Conservation (phyloP, 2,888 invertebrate species). For the Chalcis sispes region DNA sequence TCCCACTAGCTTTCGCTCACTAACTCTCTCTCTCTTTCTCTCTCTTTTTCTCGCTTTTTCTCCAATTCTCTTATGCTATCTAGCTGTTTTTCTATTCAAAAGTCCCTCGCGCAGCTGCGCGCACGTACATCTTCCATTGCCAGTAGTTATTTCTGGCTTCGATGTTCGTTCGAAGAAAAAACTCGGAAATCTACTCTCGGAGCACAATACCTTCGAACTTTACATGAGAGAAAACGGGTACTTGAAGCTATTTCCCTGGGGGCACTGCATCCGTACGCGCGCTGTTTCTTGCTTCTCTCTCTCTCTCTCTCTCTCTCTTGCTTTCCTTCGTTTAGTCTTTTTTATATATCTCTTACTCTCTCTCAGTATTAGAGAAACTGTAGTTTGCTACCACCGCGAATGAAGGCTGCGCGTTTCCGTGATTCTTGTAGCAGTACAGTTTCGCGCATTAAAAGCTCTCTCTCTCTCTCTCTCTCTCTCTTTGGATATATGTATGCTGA, state of each 20-base stretch:
- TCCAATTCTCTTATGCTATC: neutral
- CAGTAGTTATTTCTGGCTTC: constrained; percentile 48
- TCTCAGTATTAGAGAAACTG: constrained; percentile 48
- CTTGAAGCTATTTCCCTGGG: constrained; percentile 55
- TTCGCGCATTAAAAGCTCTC: constrained; percentile 44
- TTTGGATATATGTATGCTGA: constrained; percentile 36
- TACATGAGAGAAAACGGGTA: constrained; percentile 53
- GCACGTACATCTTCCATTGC: constrained; percentile 44
- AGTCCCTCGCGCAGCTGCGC: neutral
- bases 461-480: constrained; percentile 45
- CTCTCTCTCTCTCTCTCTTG: constrained; percentile 17
- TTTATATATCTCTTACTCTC: constrained; percentile 49
- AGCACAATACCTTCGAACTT: constrained; percentile 55
- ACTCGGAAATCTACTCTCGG: constrained; percentile 55
- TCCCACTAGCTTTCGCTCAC: too few species aligned
- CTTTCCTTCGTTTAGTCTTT: constrained; percentile 39
- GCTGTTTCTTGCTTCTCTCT: constrained; percentile 21
- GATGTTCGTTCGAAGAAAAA: constrained; percentile 42
- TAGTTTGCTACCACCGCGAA: constrained; percentile 45
- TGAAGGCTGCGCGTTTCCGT: constrained; percentile 49
- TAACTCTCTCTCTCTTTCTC: neutral
- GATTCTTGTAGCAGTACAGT: constrained; percentile 43
- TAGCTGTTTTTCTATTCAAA: constrained; percentile 34
- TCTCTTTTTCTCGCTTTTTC: neutral
- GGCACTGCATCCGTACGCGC: constrained; percentile 22